A percentile compares a stretch with the other conserved stretches of the same genome.
Conservation (phyloP, 2,888 invertebrate species). For the Xestia c-nigrum region DNA sequence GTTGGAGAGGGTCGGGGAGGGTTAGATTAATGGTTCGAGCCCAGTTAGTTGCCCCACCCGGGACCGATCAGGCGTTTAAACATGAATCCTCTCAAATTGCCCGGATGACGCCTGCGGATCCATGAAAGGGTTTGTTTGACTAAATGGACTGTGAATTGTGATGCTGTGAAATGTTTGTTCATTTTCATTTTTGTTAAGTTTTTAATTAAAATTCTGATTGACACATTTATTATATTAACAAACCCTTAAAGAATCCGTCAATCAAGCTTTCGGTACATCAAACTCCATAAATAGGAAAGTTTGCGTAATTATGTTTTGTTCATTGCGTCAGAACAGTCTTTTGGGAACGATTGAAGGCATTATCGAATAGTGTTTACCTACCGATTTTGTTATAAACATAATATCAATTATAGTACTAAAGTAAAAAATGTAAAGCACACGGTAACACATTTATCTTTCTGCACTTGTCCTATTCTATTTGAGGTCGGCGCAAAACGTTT, state of each 20-base stretch:
- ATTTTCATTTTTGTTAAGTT: slow-evolving; percentile 19
- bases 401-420: not conserved
- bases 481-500: too few relatives aligned
- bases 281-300: not conserved
- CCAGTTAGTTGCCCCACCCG: slow-evolving; percentile 75
- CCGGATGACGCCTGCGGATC: slow-evolving; percentile 72
- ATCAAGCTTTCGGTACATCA: not conserved
- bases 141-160: slow-evolving; percentile 44
- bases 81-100: slow-evolving; percentile 84
- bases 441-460: too few relatives aligned
- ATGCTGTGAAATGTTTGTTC: slow-evolving; percentile 33
- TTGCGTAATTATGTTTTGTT: not conserved
- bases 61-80: slow-evolving; percentile 85
- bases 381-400: too few relatives aligned
- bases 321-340: not conserved
- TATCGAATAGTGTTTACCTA: too few relatives aligned
- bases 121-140: slow-evolving; percentile 75
- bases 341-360: too few relatives aligned
- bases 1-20: slow-evolving; percentile 69
- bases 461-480: too few relatives aligned
- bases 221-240: not conserved
- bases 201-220: slow-evolving; percentile 21
- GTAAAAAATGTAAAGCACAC: not conserved
- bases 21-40: slow-evolving; percentile 82
- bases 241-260: not conserved